Conservation (phyloP, 2,888 invertebrate species). For the Exocentrus adspersus region DNA sequence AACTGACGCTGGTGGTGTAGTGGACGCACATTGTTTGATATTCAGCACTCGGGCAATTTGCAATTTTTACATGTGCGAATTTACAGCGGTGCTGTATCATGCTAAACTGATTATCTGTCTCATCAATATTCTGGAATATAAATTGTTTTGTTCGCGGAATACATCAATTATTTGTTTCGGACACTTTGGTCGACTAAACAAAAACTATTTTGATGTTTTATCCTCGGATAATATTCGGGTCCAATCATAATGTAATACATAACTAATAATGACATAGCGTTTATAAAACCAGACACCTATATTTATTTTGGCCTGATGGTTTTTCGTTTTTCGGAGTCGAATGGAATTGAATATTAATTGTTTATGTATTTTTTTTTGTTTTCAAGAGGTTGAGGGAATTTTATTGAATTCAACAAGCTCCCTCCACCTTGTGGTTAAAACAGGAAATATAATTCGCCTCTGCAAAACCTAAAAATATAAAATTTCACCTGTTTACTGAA, state of each 20-base stretch:
- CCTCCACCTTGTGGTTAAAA: too few species aligned
- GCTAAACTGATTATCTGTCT: constrained; percentile 22
- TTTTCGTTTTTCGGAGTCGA: too few species aligned
- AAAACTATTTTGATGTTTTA: constrained; percentile 11
- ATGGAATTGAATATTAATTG: too few species aligned
- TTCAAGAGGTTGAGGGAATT: too few species aligned
- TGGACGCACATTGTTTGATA: constrained; percentile 9
- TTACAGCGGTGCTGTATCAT: constrained; percentile 13
- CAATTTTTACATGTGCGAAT: constrained; percentile 11
- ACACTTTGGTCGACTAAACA: constrained; percentile 6
- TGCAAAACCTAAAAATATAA: neutral
- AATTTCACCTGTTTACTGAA: neutral
- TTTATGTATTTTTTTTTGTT: too few species aligned
- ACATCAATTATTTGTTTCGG: constrained; percentile 19
- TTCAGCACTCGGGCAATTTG: constrained; percentile 14
- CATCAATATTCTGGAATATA: constrained; percentile 23
- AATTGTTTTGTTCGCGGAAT: constrained; percentile 19
- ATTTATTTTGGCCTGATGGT: too few species aligned
- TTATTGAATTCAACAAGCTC: too few species aligned
- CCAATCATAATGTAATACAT: neutral
- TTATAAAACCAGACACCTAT: neutral
- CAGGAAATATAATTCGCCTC: neutral
- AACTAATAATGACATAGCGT: neutral
- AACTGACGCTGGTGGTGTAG: neutral
- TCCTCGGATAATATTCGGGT: neutral